Evolutionary conservation across 2,888 invertebrate species (phyloP), one percentile per base, ranked within the genome.

Genomic region (Caenorhabditis panamensis): DNA sequence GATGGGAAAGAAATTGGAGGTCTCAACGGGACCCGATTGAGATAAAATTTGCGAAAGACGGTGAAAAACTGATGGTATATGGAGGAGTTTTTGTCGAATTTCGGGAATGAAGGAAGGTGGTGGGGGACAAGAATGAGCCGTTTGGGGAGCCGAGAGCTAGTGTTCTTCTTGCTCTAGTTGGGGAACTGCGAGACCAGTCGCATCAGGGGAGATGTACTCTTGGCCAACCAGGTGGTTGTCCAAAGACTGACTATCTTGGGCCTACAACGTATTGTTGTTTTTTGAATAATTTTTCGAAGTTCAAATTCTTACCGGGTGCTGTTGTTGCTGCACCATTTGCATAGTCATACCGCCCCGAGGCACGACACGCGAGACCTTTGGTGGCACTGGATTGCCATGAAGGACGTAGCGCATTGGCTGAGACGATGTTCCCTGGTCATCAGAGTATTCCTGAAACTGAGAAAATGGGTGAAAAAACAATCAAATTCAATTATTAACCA

Each of bases 331-430:
- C 24, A 68, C 77, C 71, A 79, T 77, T 51, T 76, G 79, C 79
- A 82, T 79, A 6, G 79, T 79, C 36, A 71, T 37, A 36, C 82
- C 82, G 37, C 79, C 79, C 24, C 82, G 63, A 4, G 79, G 63
- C 11, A 61, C 41, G 2, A 71, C 54, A 11, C 62, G 24, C n/a
- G 67, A 37, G 4, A 71, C 53, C 31, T 71, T 67, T 11, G 54
- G 53, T n/a, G 56, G 66, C n/a, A 61, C 59, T 11, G 37, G 13
- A 44, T 20, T 20, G n/a, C 24, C n/a, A 16, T 67, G 66, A 20
- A 68, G 49, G 2, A 76, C 62, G 16, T 56, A 76, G 11, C 63
- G 61, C 41, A 22, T 20, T 37, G 18, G 54, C 16, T 37, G 67
- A n/a, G 24, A 51, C 6, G 44, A 54, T 3, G 36, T 8, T 4